Evolutionary conservation across 2,888 invertebrate species (phyloP).

Genomic region (Polydrusus cervinus): DNA sequence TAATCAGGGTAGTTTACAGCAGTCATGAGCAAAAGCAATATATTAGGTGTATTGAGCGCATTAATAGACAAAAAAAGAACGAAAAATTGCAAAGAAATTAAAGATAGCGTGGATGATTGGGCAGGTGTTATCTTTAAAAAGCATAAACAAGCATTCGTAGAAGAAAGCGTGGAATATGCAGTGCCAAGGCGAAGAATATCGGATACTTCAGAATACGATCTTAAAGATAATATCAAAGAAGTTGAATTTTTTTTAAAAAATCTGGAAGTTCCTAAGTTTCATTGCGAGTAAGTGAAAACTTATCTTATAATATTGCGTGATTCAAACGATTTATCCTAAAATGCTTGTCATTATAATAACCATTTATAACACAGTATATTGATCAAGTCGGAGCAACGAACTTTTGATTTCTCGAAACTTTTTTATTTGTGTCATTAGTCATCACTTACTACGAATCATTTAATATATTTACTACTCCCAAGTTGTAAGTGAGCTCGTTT

Average conservation of each 20-base stretch:
- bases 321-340: too few species aligned
- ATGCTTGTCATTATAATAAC: too few species aligned
- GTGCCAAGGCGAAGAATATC: constrained; percentile 50
- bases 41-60: constrained; percentile 35
- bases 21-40: constrained; percentile 36
- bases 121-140: constrained; percentile 34
- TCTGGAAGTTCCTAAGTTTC: constrained; percentile 7
- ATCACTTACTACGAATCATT: too few species aligned
- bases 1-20: not conserved
- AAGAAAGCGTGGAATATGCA: constrained; percentile 46
- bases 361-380: too few species aligned
- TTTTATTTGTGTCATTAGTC: too few species aligned
- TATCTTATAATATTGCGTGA: not conserved
- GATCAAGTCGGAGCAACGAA: too few species aligned
- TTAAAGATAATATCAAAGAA: constrained; percentile 26
- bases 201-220: constrained; percentile 43
- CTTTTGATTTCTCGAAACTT: too few species aligned
- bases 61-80: constrained; percentile 29
- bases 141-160: constrained; percentile 3
- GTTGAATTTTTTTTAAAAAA: constrained; percentile 21
- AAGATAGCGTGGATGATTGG: constrained; percentile 40
- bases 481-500: too few species aligned
- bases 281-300: constrained; percentile 24
- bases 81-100: constrained; percentile 12
- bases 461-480: too few species aligned